Base-by-base conservation (phyloP, 1,140 invertebrate genomes). In the Calephelis nemesis region DNA sequence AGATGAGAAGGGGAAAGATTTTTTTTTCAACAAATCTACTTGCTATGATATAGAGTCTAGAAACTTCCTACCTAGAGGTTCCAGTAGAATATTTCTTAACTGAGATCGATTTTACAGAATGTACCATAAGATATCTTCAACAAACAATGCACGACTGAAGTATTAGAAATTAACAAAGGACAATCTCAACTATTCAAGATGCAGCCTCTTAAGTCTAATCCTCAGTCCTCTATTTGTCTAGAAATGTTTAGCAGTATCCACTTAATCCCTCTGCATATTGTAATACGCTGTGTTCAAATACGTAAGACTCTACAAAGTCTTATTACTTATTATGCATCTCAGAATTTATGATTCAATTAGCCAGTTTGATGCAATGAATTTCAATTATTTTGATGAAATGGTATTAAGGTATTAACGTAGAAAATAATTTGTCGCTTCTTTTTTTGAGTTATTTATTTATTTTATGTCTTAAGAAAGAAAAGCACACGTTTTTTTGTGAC, bases 151-250 rank as follows among this genome's bases (percentile, higher is more conserved):
- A 12, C 48, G 7, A 65, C 47, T 54, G 13, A 66, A 54, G 13
- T 54, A 45, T 54, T 30, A n/a, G 67, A 75, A 72, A 78, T 75
- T 79, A 76, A 81, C 74, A 77, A 79, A 82, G 69, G 81, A 70
- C 79, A 81, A 80, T 82, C 75, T 80, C 63, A 65, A 80, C 73
- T 77, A 73, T 74, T 81, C 77, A 79, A 84, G 80, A 79, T 73
- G 73, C 68, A 77, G 71, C 77, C 69, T 71, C 70, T 74, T 84
- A 84, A 69, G 77, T 82, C 79, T 87, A 85, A 85, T 87, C 85
- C 13, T 83, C 64, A 62, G 75, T 79, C 69, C 67, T 72, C 74
- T 85, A 84, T 89, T 88, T 89, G 82, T 89, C 81, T 81, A 75
- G 76, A 76, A 85, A 82, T 77, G 82, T 82, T 83, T 80, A 71